Conservation (phyloP, 2,888 invertebrate species). For the Philereme vetulata region DNA sequence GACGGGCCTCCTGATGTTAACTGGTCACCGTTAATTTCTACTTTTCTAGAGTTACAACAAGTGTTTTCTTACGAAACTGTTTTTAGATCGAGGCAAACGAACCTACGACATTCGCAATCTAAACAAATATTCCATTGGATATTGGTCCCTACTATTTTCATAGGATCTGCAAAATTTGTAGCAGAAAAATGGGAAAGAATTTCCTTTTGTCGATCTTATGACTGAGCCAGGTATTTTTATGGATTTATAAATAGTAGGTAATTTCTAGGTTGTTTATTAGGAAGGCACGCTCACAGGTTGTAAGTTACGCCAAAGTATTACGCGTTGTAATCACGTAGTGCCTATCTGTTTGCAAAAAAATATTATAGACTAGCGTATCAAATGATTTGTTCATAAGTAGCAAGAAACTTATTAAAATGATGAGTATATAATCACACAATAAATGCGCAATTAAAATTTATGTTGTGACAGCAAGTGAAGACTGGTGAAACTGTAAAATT, state of each 20-base stretch:
- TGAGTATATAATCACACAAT: no score
- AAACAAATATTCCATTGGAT: background rate
- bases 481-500: no score
- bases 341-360: background rate
- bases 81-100: background rate
- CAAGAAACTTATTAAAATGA: background rate
- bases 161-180: background rate
- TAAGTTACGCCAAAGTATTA: conserved; percentile 46
- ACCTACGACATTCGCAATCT: background rate
- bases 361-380: no score
- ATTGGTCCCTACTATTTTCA: background rate
- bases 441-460: no score
- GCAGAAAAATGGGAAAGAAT: conserved; percentile 28
- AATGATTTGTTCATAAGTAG: conserved; percentile 1
- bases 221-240: conserved; percentile 19
- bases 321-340: conserved; percentile 42
- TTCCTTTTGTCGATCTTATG: conserved; percentile 29
- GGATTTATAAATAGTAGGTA: conserved; percentile 21
- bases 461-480: no score
- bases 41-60: background rate
- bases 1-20: no score
- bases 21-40: no score
- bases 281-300: conserved; percentile 36
- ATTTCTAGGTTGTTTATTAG: conserved; percentile 27
- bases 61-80: background rate